phyloP scores from a whole-genome alignment of 2,797 vertebrate species.

The Phalanger gymnotis region DNA sequence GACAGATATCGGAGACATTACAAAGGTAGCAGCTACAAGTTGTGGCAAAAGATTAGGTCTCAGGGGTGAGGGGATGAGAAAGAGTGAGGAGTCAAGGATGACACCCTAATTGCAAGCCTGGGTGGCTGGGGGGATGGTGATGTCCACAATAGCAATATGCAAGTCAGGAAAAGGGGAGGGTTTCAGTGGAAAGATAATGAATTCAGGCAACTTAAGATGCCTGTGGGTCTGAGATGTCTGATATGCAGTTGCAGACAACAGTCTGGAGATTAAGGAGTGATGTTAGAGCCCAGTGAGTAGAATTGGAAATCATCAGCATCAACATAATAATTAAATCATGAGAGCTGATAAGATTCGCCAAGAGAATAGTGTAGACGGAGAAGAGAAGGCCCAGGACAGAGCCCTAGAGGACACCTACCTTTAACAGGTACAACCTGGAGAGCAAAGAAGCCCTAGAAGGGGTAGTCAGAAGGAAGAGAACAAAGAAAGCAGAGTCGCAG shows the following conservation, averaged over 20 bases:
- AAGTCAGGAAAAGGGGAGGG: not conserved
- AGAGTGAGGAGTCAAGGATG: not conserved
- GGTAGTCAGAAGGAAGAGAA: not conserved
- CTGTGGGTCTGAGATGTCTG: not conserved
- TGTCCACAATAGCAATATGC: not conserved
- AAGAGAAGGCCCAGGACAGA: not conserved
- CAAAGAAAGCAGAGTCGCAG: not conserved
- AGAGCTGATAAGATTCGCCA: not conserved
- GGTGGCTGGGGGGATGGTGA: not conserved
- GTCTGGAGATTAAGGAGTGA: not conserved
- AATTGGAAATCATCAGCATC: not conserved
- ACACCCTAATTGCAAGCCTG: not conserved
- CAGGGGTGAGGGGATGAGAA: not conserved
- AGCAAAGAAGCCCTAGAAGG: not conserved
- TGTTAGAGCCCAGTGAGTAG: not conserved
- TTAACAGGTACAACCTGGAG: not conserved
- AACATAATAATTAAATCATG: not conserved
- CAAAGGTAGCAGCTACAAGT: not conserved
- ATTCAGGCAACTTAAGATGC: not conserved
- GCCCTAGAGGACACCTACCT: not conserved
- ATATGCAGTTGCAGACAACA: not conserved
- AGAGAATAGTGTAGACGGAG: not conserved
- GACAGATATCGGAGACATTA: not conserved
- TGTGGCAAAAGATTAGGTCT: not conserved
- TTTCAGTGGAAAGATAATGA: not conserved